Base-by-base conservation (phyloP, 2,113 vertebrate species). In the Chaetops frenatus region DNA sequence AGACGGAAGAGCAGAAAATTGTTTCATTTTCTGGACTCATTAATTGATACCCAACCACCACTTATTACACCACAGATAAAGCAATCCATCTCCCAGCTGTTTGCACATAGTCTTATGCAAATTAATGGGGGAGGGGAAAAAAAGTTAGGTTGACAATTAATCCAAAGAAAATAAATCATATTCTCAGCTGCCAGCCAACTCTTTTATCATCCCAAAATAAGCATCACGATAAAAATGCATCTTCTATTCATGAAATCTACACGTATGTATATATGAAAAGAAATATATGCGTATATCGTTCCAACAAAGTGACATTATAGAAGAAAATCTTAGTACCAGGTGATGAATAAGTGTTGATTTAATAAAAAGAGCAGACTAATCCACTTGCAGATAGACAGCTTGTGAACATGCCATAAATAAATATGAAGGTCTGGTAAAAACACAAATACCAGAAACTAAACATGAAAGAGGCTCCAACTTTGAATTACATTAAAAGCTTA, bases 351-450 rank as follows among this genome's bases (percentile, higher is more conserved):
- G 45, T 60, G 48, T 76, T 72, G 73, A 79, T 79, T 91, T 78
- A 66, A 88, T 69, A 90, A 62, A 67, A 56, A 71, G 7, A 81
- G 64, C 76, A 44, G 6, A 83, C 54, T 64, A 95, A 94, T 96
- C 92, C 70, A 79, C 56, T 86, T 78, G 61, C 80, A 88, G 69
- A 94, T 3, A 90, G 94, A 94, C 88, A 92, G 79, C 51, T 61
- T 69, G 79, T 80, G 95, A 95, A 79, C 71, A 86, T 70, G 50
- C 53, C 82, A 94, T 86, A 92, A 90, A 93, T 88, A 94, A 95
- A 93, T 65, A 96, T 28, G 88, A 95, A 64, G 66, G 23, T 5
- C 80, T 93, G 57, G 23, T 94, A 84, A 93, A 95, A 93, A 92
- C 90, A 87, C 88, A 83, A 96, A 91, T 87, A 80, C 33, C 67